Percentiles rank a stretch among this genome's conserved stretches.
Evolutionary conservation across 2,797 vertebrate genomes (phyloP).

Genomic region (Cottoperca gobio): DNA sequence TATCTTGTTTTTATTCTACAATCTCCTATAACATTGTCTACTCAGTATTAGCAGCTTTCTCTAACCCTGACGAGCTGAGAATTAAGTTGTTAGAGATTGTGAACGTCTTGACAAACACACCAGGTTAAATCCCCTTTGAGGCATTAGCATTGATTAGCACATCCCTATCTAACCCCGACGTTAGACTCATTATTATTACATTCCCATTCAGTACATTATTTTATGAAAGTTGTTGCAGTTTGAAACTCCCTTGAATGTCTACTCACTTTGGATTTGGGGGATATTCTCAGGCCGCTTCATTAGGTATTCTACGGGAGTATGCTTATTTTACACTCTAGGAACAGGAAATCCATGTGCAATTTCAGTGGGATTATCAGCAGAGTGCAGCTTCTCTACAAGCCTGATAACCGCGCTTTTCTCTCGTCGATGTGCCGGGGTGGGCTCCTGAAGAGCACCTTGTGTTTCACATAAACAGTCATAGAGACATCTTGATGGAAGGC

Average conservation of each 20-base stretch:
- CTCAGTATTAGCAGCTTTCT: too few relatives aligned
- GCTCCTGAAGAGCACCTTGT: conserved; percentile 18
- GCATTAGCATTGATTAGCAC: conserved; percentile 19
- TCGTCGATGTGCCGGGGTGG: conserved; percentile 44
- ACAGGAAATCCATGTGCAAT: conserved; percentile 81
- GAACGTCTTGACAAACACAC: conserved; percentile 6
- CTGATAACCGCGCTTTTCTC: conserved; percentile 63
- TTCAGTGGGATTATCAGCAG: conserved; percentile 78
- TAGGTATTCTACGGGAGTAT: conserved; percentile 56
- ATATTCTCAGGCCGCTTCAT: conserved; percentile 45
- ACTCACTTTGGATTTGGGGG: conserved; percentile 3
- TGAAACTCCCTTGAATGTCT: conserved; percentile 8
- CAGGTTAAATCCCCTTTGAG: neutral
- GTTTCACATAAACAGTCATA: conserved; percentile 48
- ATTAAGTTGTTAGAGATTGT: neutral
- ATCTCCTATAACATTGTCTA: too few relatives aligned
- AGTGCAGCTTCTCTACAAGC: conserved; percentile 62
- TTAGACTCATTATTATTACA: neutral
- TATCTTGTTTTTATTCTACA: too few relatives aligned
- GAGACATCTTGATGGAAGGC: conserved; percentile 3
- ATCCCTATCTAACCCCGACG: neutral
- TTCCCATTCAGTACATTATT: neutral
- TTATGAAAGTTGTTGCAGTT: conserved; percentile 17
- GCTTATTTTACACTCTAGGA: conserved; percentile 73
- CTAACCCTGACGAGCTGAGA: neutral